phyloP scores from a whole-genome alignment of 2,113 vertebrate genomes.

The Eupsittula cactorum region DNA sequence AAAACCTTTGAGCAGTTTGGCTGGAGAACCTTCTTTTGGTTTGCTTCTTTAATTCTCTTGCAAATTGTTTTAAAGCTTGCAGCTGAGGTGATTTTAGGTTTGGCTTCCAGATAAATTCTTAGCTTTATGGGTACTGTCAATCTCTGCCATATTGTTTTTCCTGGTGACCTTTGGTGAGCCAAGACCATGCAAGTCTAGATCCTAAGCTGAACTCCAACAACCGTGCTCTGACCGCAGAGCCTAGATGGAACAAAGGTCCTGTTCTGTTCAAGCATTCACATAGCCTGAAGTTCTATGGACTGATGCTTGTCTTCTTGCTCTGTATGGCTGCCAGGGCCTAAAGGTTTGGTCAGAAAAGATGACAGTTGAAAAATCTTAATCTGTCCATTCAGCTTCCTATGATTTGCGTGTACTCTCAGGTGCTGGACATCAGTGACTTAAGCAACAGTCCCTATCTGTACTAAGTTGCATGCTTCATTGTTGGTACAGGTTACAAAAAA shows the following conservation, averaged over 20 bases:
- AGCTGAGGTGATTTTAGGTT: not conserved
- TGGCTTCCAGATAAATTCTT: not conserved
- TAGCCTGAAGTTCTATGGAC: not conserved
- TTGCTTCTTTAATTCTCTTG: not conserved
- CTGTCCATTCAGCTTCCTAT: not conserved
- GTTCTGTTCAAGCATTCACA: not conserved
- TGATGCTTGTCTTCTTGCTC: not conserved
- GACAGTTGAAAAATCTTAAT: not conserved
- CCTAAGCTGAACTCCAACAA: not conserved
- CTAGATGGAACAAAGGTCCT: not conserved
- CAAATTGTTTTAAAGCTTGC: not conserved
- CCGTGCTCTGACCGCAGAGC: not conserved
- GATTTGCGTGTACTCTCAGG: not conserved
- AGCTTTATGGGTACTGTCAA: not conserved
- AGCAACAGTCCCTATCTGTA: not conserved
- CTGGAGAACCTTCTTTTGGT: not conserved
- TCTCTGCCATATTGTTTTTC: not conserved
- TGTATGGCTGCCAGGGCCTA: not conserved
- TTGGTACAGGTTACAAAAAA: not conserved
- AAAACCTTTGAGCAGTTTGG: not conserved
- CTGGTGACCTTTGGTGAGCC: not conserved
- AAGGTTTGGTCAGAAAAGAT: not conserved
- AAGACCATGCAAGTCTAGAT: not conserved
- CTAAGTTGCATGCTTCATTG: rapidly evolving
- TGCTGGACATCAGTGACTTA: not conserved